Evolutionary conservation across 2,113 vertebrate species (phyloP).

Genomic region (Mesoclemmys tuberculata): DNA sequence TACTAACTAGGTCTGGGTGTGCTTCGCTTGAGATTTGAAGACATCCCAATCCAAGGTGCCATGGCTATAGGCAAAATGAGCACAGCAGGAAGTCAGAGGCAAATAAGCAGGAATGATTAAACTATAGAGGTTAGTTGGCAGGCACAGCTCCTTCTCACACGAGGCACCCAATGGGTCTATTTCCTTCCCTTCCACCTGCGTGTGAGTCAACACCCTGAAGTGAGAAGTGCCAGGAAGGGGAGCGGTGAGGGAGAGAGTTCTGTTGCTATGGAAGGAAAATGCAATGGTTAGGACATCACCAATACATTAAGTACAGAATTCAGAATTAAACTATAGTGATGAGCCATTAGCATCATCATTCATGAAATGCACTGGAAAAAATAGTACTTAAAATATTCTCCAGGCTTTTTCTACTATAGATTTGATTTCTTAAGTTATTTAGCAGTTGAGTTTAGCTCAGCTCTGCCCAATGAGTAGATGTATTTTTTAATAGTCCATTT

Average conservation of each 20-base stretch:
- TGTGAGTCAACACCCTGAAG: slow-evolving; percentile 63
- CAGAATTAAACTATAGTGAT: slow-evolving; percentile 34
- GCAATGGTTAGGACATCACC: slow-evolving; percentile 58
- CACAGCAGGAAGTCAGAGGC: slow-evolving; percentile 55
- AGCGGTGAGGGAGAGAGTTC: slow-evolving; percentile 53
- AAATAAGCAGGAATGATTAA: slow-evolving; percentile 71
- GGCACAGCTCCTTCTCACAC: slow-evolving; percentile 55
- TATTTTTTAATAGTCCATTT: slow-evolving; percentile 65
- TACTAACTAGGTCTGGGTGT: slow-evolving; percentile 60
- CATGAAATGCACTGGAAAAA: slow-evolving; percentile 11
- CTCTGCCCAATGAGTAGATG: slow-evolving; percentile 16
- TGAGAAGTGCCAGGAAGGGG: slow-evolving; percentile 26
- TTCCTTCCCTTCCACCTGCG: slow-evolving; percentile 56
- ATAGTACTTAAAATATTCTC: not conserved
- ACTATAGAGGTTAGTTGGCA: slow-evolving; percentile 67
- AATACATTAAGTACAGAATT: slow-evolving; percentile 30
- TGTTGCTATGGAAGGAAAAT: slow-evolving; percentile 3
- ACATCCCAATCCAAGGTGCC: slow-evolving; percentile 54
- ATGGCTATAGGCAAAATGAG: slow-evolving; percentile 71
- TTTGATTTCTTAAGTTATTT: not conserved
- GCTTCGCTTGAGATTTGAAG: slow-evolving; percentile 62
- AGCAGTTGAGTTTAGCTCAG: slow-evolving; percentile 1
- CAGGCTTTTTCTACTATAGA: not conserved
- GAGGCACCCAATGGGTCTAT: slow-evolving; percentile 60
- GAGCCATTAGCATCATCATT: not conserved